Base-by-base conservation (phyloP, 2,888 invertebrate species). In the Dysmachus trigonus region DNA sequence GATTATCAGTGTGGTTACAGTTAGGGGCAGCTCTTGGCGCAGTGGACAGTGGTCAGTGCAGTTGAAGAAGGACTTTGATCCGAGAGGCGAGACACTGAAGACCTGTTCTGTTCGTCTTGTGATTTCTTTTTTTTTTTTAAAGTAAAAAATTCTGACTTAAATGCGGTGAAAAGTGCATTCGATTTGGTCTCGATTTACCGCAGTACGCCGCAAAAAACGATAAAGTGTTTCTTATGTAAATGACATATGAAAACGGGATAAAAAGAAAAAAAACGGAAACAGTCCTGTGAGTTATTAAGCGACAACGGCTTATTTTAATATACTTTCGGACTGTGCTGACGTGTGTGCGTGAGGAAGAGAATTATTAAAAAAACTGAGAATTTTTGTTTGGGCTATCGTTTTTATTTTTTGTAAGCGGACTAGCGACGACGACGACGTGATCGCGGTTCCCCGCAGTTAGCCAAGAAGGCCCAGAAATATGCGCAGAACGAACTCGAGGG, bases 401-500 rank as follows among this genome's bases (percentile, higher is more conserved):
- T n/a, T n/a, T n/a, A n/a, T n/a, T n/a, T n/a, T n/a, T 22, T 41
- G 15, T 41, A 13, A 1, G 10, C 18, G 22, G 27, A 62, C 22
- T 38, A 53, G 62, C n/a, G n/a, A n/a, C n/a, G n/a, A n/a, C n/a
- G n/a, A 10, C 62, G 22, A 22, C 8, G 7, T 22, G 53, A 62
- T 62, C 62, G 10, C 62, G 47, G 33, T 10, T 10, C 22, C 15
- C n/a, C 27, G 18, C 22, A 53, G 31, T 71, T 38, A 27, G 71
- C 15, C 47, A 47, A 6, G n/a, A 47, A 22, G 30, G 30, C 38
- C 13, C 62, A 27, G 8, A 83, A 83, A 83, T 72, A 83, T 83
- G 83, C 72, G 72, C 83, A 72, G 83, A 83, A 83, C 30, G n/a
- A 72, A 72, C 71, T 53, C 83, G 27, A 38, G 83, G 72, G 38